phyloP scores from a whole-genome alignment of 2,888 invertebrate genomes.

The Oconnorella tubifera region DNA sequence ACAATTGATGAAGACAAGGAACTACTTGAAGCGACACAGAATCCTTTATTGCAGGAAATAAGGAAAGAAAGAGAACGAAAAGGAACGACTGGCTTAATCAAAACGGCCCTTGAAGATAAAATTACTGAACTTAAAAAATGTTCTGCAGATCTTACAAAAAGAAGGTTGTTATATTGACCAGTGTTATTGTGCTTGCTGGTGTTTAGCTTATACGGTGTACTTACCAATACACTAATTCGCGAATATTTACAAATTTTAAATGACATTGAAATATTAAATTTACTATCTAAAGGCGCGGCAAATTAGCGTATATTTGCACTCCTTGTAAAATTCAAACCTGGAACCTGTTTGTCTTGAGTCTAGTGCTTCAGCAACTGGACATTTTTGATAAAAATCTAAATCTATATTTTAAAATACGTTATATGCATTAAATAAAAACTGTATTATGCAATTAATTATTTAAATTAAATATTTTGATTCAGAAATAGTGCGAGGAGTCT shows the following conservation, averaged over 20 bases:
- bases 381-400: too few relatives aligned
- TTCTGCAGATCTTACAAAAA: conserved; percentile 13
- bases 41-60: conserved; percentile 21
- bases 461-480: not conserved
- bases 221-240: too few relatives aligned
- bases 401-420: too few relatives aligned
- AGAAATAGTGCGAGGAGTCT: not conserved
- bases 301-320: too few relatives aligned
- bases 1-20: conserved; percentile 28
- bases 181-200: not conserved
- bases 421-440: too few relatives aligned
- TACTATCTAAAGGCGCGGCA: too few relatives aligned
- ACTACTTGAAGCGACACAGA: conserved; percentile 22
- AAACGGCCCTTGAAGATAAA: conserved; percentile 11
- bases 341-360: too few relatives aligned
- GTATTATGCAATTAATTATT: not conserved
- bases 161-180: not conserved
- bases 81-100: not conserved
- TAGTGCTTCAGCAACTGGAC: too few relatives aligned
- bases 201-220: too few relatives aligned
- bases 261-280: too few relatives aligned
- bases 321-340: too few relatives aligned
- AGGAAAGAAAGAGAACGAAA: conserved; percentile 11
- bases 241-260: too few relatives aligned
- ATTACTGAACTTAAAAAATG: conserved; percentile 7